Base-by-base conservation (phyloP, 2,797 vertebrate species). In the Hypotaenidia okinawae region DNA sequence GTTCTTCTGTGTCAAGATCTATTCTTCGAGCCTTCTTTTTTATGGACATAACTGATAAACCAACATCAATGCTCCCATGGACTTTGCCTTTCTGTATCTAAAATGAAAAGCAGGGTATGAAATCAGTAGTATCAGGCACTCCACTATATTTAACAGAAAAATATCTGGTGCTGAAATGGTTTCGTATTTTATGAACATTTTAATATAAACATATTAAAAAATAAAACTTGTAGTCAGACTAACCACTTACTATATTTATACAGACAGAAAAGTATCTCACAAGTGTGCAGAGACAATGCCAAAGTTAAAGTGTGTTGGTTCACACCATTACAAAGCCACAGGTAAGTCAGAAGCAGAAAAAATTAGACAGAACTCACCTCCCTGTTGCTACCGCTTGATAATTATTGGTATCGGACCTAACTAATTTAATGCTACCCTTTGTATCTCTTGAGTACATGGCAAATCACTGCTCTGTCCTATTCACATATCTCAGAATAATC, bases 81-180 rank as follows among this genome's bases (percentile, higher is more conserved):
- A 99, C 98, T 96, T 99, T 99, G 66, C 99, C 99, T 95, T 99
- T 99, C 97, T 99, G 99, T 97, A 99, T 99, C 99, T 99, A 96
- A 97, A 98, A 97, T 81, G 13, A 97, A 84, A 94, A 49, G 47
- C 27, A 49, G 41, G 27, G 81, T 70, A 95, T 67, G 43, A 90
- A 58, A 35, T 33, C 62, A 57, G 35, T 86, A 94, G 61, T 37
- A 76, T 68, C 28, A 54, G 16, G 33, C 43, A 72, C 12, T 91
- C 45, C 41, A 41, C 8, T 39, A 14, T 76, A 62, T 61, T 74
- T 91, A 83, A 84, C 21, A 33, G 68, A 90, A 86, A 62, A 75
- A 72, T 49, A 43, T 32, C 35, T 70, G 17, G 35, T 72, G 45
- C 64, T 85, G 67, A 81, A 82, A 93, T 55, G 5, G 30, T 86